phyloP scores from a whole-genome alignment of 92 coral and sea anemone species.

The Bergia sp. region DNA sequence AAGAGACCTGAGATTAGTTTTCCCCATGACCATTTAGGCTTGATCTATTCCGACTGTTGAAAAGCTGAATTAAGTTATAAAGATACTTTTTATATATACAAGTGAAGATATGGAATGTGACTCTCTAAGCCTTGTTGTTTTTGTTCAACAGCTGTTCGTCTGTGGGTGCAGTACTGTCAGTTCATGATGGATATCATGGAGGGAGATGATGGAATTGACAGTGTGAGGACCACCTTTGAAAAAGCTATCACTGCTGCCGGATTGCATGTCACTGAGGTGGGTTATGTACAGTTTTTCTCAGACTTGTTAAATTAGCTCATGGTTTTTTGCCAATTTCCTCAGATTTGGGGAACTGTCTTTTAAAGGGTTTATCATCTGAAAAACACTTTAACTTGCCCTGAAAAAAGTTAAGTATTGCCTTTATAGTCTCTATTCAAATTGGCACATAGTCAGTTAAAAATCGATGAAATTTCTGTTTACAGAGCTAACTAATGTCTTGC shows the following conservation, averaged over 20 bases:
- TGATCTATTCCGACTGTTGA: neutral
- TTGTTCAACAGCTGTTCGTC: slow-evolving; percentile 68
- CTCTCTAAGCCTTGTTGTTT: neutral
- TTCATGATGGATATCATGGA: slow-evolving; percentile 97
- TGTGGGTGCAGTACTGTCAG: slow-evolving; percentile 96
- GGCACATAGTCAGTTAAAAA: too few species aligned
- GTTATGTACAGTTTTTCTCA: neutral
- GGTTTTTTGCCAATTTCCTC: neutral
- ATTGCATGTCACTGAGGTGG: slow-evolving; percentile 96
- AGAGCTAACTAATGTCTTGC: too few species aligned
- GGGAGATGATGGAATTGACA: slow-evolving; percentile 70
- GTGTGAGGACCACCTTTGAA: slow-evolving; percentile 88
- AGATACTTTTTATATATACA: neutral
- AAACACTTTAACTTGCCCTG: too few species aligned
- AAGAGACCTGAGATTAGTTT: too few species aligned
- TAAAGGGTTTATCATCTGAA: too few species aligned
- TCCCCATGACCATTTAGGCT: neutral
- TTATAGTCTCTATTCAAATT: too few species aligned
- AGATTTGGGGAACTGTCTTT: neutral
- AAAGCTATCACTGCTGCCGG: slow-evolving; percentile 93
- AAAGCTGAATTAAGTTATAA: neutral
- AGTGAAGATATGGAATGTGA: neutral
- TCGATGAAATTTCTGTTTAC: too few species aligned
- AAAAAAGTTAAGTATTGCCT: too few species aligned
- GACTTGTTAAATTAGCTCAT: neutral